phyloP scores from a whole-genome alignment of 1,140 invertebrate species.

The Drosophila malerkotliana region DNA sequence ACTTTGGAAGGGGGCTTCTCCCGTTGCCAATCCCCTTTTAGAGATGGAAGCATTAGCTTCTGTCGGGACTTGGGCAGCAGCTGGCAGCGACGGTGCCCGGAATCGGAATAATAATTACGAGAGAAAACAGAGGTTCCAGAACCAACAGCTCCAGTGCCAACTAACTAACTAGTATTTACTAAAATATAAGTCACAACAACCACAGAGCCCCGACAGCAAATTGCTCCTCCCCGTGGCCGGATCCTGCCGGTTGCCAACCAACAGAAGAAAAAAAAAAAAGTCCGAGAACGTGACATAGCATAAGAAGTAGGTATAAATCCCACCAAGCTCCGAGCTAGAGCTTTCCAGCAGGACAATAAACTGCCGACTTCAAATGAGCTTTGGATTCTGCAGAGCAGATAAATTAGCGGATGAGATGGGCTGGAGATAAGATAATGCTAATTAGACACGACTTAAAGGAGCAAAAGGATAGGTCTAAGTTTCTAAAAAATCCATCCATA shows the following conservation, averaged over 20 bases:
- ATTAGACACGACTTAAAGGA: conserved; percentile 44
- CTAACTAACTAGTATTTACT: conserved; percentile 53
- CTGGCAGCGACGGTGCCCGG: conserved; percentile 45
- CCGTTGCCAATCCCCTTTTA: not conserved
- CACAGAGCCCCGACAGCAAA: conserved; percentile 9
- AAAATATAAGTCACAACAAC: conserved; percentile 46
- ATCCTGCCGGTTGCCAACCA: not conserved
- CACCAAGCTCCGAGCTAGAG: conserved; percentile 15
- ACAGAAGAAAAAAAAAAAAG: conserved; percentile 12
- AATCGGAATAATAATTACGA: conserved; percentile 49
- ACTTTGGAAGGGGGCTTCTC: no score
- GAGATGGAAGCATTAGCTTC: conserved; percentile 46
- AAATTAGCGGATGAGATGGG: conserved; percentile 39
- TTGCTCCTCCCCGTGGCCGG: not conserved
- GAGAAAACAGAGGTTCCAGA: conserved; percentile 5
- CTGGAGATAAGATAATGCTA: conserved; percentile 75
- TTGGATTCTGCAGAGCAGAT: conserved; percentile 23
- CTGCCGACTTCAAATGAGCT: conserved; percentile 36
- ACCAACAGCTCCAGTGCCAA: conserved; percentile 15
- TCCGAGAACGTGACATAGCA: conserved; percentile 39
- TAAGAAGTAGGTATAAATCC: conserved; percentile 43
- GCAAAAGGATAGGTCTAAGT: no score
- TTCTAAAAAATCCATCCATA: not conserved
- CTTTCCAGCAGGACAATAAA: conserved; percentile 31
- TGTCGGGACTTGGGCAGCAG: conserved; percentile 49